These are phyloP conservation scores for Bombylius major DNA, from an alignment of 2,888 invertebrate species.

Conservation along the genomic window DNA sequence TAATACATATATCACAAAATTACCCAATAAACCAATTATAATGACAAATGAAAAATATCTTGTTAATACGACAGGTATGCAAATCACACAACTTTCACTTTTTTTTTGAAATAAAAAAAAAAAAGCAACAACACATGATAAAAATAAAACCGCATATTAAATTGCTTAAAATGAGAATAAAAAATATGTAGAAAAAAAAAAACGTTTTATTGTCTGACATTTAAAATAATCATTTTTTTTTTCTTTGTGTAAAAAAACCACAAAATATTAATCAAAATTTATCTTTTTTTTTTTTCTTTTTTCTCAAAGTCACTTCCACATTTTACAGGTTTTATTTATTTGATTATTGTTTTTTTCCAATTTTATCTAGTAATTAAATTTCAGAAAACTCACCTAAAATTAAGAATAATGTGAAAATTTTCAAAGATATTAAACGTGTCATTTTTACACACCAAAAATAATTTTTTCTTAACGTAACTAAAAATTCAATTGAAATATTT, in stretches of 20 bases:
- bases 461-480: too few species aligned
- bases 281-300: background rate
- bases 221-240: background rate
- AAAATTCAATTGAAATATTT: too few species aligned
- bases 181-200: too few species aligned
- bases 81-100: slow-evolving; percentile 6
- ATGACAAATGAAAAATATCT: too few species aligned
- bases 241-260: background rate
- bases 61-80: background rate
- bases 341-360: background rate
- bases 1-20: background rate
- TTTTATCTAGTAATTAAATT: background rate
- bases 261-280: background rate
- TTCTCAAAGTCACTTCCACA: background rate
- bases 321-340: background rate
- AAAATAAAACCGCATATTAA: too few species aligned
- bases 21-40: background rate
- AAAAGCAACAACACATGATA: too few species aligned
- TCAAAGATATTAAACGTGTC: background rate
- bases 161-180: background rate
- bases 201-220: too few species aligned
- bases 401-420: background rate
- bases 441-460: background rate
- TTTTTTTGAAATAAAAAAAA: background rate
- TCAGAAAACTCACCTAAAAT: slow-evolving; percentile 1